phyloP scores from a whole-genome alignment of 1,140 invertebrate species.

The Antheraea mylitta region DNA sequence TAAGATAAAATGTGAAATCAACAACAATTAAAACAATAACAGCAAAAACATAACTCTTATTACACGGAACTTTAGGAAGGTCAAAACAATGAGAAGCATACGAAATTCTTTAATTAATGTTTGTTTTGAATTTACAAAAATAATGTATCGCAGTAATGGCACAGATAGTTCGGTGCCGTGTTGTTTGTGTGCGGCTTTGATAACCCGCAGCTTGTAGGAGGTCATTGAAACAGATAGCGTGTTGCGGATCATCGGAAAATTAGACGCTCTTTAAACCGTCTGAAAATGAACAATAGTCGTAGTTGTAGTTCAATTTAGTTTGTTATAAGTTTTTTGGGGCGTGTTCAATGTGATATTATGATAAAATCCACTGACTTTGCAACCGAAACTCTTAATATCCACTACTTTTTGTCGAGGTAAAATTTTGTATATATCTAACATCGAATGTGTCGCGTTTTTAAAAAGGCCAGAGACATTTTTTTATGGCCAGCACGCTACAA shows the following conservation, averaged over 20 bases:
- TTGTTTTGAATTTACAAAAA: conserved; percentile 29
- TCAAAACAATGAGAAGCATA: conserved; percentile 11
- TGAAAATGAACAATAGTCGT: background rate
- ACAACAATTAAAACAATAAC: background rate
- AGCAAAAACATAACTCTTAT: background rate
- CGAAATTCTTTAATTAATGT: conserved; percentile 3
- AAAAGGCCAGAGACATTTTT: no score
- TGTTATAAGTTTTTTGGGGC: no score
- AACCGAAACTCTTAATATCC: no score
- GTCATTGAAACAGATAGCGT: conserved; percentile 25
- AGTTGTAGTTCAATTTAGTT: no score
- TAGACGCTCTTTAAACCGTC: conserved; percentile 9
- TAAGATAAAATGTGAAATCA: background rate
- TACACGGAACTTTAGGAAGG: conserved; percentile 4
- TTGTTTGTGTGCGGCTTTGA: conserved; percentile 29
- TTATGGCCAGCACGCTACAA: no score
- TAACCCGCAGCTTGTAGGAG: conserved; percentile 26
- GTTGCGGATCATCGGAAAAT: conserved; percentile 24
- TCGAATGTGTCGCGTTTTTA: no score
- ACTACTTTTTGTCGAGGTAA: no score
- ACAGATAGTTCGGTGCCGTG: conserved; percentile 21
- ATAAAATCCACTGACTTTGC: no score
- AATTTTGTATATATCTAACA: no score
- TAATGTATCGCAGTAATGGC: conserved; percentile 12
- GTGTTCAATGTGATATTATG: no score